Conservation (phyloP, 2,888 invertebrate species). For the Eilema griseolum region DNA sequence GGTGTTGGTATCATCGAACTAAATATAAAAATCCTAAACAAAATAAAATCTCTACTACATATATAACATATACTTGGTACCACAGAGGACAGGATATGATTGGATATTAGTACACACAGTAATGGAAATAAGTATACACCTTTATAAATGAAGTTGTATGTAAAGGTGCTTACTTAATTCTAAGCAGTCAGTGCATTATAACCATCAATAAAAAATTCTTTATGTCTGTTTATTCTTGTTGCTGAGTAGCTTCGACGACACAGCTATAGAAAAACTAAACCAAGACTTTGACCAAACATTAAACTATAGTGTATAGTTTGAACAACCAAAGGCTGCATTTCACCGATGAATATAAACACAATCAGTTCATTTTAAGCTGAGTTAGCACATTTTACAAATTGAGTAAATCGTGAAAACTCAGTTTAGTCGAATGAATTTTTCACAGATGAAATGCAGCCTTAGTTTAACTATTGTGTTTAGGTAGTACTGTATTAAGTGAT, state of each 20-base stretch:
- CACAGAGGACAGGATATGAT: no score
- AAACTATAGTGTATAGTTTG: neutral
- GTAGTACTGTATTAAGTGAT: conserved; percentile 43
- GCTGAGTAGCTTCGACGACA: neutral
- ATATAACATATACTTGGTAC: neutral
- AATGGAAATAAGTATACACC: no score
- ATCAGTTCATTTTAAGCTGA: no score
- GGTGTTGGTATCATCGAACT: conserved; percentile 39
- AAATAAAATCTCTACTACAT: neutral
- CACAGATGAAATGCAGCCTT: neutral
- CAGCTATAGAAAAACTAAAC: neutral
- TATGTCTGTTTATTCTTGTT: no score
- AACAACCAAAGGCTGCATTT: neutral
- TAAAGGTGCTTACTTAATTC: no score
- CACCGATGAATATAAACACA: no score
- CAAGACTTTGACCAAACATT: neutral
- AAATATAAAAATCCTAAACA: neutral
- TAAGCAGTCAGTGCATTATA: no score
- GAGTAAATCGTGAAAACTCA: neutral
- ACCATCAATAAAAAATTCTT: no score
- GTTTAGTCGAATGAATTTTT: neutral
- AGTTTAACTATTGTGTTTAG: neutral
- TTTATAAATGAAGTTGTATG: no score
- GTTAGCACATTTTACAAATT: no score
- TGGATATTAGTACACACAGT: neutral